Evolutionary conservation across 2,113 vertebrate genomes (phyloP).

Genomic region (Lonchura striata): DNA sequence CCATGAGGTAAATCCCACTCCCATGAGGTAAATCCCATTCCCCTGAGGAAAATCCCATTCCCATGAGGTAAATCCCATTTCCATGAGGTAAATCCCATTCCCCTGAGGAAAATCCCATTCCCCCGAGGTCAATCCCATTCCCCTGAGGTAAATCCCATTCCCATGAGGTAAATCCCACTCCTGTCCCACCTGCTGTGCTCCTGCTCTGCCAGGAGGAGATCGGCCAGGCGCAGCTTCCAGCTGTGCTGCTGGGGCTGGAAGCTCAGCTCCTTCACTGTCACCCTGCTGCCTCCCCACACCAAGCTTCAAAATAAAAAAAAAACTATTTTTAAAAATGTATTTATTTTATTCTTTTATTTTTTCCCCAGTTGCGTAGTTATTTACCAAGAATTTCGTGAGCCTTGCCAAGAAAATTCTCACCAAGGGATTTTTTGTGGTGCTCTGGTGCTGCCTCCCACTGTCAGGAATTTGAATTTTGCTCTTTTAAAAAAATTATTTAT

Average conservation of each 20-base stretch:
- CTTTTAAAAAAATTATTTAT: not conserved
- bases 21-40: no score
- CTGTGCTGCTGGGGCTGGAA: slow-evolving; percentile 31
- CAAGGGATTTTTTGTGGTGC: not conserved
- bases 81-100: no score
- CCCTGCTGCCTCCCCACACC: slow-evolving; percentile 80
- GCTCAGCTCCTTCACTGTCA: slow-evolving; percentile 82
- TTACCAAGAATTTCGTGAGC: not conserved
- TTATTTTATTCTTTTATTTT: not conserved
- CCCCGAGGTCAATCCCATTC: no score
- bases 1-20: no score
- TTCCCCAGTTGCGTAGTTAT: not conserved
- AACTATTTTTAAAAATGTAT: not conserved
- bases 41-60: no score
- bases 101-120: no score
- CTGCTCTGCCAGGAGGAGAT: slow-evolving; percentile 82
- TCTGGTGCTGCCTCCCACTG: not conserved
- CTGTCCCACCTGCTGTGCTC: slow-evolving; percentile 77
- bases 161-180: not conserved
- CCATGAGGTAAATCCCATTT: no score
- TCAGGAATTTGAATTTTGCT: not conserved
- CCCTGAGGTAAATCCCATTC: no score
- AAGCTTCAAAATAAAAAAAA: slow-evolving; percentile 50
- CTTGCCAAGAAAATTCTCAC: not conserved
- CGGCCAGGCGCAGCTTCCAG: slow-evolving; percentile 55